Base-by-base conservation (phyloP, 2,797 vertebrate species). In the Limosa lapponica region DNA sequence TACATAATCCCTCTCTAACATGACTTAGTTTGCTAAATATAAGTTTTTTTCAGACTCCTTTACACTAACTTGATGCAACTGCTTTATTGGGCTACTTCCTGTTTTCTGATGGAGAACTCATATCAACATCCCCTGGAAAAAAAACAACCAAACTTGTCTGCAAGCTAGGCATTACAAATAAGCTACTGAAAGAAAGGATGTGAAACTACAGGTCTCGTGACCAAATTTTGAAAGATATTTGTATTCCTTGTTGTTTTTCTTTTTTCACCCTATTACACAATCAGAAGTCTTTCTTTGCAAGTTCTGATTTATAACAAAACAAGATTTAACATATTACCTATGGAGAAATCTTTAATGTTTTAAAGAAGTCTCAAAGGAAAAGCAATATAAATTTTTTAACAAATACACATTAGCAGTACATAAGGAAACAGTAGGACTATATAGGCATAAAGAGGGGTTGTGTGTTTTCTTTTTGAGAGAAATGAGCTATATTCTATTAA, bases 41-140 rank as follows among this genome's bases (percentile, higher is more conserved):
- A 90, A 55, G 30, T 90, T 94, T 95, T 91, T 95, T 92, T 69
- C 87, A 91, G 69, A 37, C 43, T 93, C 32, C 98, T 98, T 98
- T 97, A 98, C 32, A 66, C 54, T 79, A 82, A 88, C 58, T 98
- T 97, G 92, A 97, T 98, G 97, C 96, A 97, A 98, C 96, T 97
- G 97, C 97, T 98, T 98, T 98, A 97, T 96, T 97, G 97, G 96
- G 97, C 98, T 97, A 98, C 98, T 99, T 99, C 99, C 98, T 99
- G 98, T 99, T 99, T 99, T 98, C 98, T 95, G 96, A 97, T 95
- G 93, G 94, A 98, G 84, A 96, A 90, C 96, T 97, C 93, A 90
- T 97, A 97, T 97, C 97, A 96, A 96, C 97, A 97, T 97, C 96
- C 97, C 97, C 94, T 95, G 49, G n/a, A 30, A 72, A 74, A 90